A percentile compares a stretch with the other conserved stretches of the same genome.
Conservation (phyloP, 2,888 invertebrate species). For the Trilocha varians region DNA sequence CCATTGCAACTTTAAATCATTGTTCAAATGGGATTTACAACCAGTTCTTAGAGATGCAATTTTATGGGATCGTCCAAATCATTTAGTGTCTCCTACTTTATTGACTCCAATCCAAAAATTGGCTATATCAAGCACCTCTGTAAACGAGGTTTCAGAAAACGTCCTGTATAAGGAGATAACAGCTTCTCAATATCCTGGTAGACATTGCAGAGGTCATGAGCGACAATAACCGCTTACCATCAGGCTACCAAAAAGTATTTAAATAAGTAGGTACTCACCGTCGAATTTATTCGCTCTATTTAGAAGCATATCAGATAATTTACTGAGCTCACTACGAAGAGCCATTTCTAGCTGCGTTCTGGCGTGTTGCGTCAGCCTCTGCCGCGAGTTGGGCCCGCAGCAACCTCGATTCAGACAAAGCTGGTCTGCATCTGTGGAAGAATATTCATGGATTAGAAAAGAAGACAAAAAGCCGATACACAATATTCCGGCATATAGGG, state of each 20-base stretch:
- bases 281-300: constrained; percentile 88
- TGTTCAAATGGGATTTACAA: too few relatives aligned
- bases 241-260: neutral
- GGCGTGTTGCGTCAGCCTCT: constrained; percentile 79
- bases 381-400: constrained; percentile 74
- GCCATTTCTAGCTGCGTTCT: constrained; percentile 82
- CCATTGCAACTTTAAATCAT: too few relatives aligned
- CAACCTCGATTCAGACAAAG: constrained; percentile 75
- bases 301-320: constrained; percentile 82
- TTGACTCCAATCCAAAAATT: too few relatives aligned
- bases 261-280: constrained; percentile 74
- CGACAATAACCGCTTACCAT: neutral
- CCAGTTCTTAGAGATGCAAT: too few relatives aligned
- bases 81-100: too few relatives aligned
- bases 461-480: neutral
- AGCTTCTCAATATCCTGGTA: too few relatives aligned
- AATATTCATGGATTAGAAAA: too few relatives aligned
- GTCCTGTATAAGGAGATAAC: too few relatives aligned
- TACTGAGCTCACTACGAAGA: constrained; percentile 82
- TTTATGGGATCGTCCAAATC: too few relatives aligned
- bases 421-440: constrained; percentile 57
- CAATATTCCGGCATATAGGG: neutral
- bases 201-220: too few relatives aligned
- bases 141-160: too few relatives aligned
- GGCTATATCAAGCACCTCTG: too few relatives aligned